phyloP scores from a whole-genome alignment of 2,888 invertebrate genomes.

The Thelaira solivaga region DNA sequence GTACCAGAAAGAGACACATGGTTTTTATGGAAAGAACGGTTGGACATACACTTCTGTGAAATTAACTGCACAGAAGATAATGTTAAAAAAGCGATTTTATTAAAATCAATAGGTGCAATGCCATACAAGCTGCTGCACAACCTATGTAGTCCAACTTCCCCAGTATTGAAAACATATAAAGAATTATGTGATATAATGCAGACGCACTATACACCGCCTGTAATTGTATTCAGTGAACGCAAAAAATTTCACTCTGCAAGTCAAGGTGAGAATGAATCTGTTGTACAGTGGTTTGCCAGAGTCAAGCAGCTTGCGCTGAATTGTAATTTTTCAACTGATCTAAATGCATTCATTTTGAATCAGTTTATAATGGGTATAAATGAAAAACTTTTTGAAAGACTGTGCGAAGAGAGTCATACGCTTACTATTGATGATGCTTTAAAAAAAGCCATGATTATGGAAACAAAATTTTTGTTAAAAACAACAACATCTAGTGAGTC shows the following conservation, averaged over 20 bases:
- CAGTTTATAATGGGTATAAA: neutral
- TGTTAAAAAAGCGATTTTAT: conserved; percentile 3
- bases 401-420: neutral
- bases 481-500: too few relatives aligned
- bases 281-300: neutral
- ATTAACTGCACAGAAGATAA: conserved; percentile 20
- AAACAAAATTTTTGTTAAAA: conserved; percentile 1
- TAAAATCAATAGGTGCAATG: conserved; percentile 16
- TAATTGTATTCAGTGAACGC: too few relatives aligned
- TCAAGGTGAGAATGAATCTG: neutral
- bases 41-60: conserved; percentile 22
- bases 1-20: too few relatives aligned
- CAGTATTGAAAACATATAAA: neutral
- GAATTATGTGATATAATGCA: neutral
- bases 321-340: neutral
- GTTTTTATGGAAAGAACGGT: neutral
- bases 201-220: too few relatives aligned
- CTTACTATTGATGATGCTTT: conserved; percentile 1
- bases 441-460: conserved; percentile 6
- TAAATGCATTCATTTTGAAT: neutral
- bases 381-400: neutral
- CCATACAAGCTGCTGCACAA: conserved; percentile 3
- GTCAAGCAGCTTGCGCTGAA: neutral
- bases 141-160: neutral
- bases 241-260: conserved; percentile 8